Evolutionary conservation across 2,888 invertebrate genomes (phyloP).

Genomic region (Parnassius smintheus): DNA sequence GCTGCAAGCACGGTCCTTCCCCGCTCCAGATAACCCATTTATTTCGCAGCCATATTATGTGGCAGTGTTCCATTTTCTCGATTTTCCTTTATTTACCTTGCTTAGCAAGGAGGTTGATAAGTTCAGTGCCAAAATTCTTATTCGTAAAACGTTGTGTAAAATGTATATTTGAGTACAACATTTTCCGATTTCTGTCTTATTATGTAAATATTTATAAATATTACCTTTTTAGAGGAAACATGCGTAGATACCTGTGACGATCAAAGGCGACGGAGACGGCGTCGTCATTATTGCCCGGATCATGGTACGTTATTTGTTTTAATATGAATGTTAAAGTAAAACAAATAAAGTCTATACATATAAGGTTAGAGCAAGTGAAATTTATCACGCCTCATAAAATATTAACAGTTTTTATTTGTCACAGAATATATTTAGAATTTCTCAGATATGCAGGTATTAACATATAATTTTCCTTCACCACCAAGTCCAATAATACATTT

Average conservation of each 20-base stretch:
- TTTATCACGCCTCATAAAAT: background rate
- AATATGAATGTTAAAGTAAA: background rate
- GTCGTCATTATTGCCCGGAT: conserved; percentile 74
- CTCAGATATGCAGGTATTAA: background rate
- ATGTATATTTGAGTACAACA: too few relatives aligned
- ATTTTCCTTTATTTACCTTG: too few relatives aligned
- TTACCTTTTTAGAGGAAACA: conserved; percentile 60
- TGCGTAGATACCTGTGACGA: conserved; percentile 72
- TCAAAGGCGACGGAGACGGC: conserved; percentile 66
- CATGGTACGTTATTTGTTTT: conserved; percentile 50
- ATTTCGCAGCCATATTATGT: too few relatives aligned
- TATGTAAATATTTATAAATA: background rate
- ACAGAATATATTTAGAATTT: background rate
- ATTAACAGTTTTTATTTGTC: background rate
- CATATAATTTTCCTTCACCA: background rate
- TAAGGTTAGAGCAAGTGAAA: background rate
- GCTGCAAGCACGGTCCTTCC: too few relatives aligned
- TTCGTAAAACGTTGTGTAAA: too few relatives aligned
- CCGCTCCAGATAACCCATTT: too few relatives aligned
- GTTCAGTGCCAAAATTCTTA: too few relatives aligned
- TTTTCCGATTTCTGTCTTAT: too few relatives aligned
- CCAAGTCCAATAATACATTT: background rate
- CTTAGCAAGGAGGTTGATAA: too few relatives aligned
- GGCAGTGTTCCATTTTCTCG: too few relatives aligned
- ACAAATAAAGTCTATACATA: background rate